Evolutionary conservation across 2,797 vertebrate genomes (phyloP).

Genomic region (Euphonia xanthogaster): DNA sequence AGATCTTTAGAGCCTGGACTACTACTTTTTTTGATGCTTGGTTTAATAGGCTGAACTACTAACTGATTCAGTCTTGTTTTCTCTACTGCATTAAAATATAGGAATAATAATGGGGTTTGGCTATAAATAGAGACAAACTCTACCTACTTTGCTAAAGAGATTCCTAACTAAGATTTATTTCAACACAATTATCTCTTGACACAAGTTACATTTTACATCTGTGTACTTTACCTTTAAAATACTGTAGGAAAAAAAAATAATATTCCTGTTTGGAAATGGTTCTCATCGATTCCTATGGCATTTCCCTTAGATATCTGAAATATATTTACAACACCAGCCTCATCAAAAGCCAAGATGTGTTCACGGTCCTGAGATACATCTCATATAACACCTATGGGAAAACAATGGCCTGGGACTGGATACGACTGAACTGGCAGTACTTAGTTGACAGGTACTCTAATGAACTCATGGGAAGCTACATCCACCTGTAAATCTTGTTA

Average conservation of each 20-base stretch:
- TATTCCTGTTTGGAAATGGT: background rate
- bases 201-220: background rate
- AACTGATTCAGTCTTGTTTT: background rate
- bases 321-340: conserved; percentile 78
- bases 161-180: background rate
- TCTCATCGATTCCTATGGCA: background rate
- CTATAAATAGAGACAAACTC: background rate
- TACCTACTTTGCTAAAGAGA: background rate
- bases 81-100: background rate
- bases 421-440: conserved; percentile 93
- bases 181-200: background rate
- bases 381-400: conserved; percentile 86
- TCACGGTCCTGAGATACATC: conserved; percentile 90
- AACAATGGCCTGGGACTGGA: conserved; percentile 95
- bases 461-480: background rate
- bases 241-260: background rate
- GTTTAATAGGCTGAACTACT: background rate
- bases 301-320: conserved; percentile 78
- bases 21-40: background rate
- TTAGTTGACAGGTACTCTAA: conserved; percentile 84
- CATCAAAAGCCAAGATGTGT: conserved; percentile 91
- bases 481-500: background rate
- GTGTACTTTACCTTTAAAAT: background rate
- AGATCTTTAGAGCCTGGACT: background rate
- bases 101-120: background rate